Percentiles rank a stretch among this genome's conserved stretches.
These are phyloP conservation scores for Caenorhabditis zanzibari DNA, from an alignment of 2,888 invertebrate species.

Conservation along the genomic window DNA sequence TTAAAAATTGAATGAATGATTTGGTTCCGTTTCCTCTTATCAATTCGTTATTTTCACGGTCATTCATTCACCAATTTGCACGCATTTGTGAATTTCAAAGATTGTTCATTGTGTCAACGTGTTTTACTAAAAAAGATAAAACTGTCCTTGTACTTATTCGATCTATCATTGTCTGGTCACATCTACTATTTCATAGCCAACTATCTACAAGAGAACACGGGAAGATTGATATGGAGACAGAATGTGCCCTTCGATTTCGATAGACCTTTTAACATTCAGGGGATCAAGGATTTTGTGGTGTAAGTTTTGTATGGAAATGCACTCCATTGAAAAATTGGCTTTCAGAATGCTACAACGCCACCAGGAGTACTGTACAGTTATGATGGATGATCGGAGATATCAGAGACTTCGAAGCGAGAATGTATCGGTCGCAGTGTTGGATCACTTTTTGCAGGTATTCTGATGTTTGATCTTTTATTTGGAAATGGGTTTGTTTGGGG, in stretches of 20 bases:
- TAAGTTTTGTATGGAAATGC: constrained; percentile 11
- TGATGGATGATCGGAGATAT: constrained; percentile 73
- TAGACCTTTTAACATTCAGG: constrained; percentile 76
- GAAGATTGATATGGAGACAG: constrained; percentile 73
- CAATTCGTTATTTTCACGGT: constrained; percentile 15
- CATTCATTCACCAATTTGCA: constrained; percentile 14
- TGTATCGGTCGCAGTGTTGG: constrained; percentile 77
- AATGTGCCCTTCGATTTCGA: constrained; percentile 77
- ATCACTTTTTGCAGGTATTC: constrained; percentile 80
- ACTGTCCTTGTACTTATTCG: not conserved
- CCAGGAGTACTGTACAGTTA: constrained; percentile 74
- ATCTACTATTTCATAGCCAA: constrained; percentile 51
- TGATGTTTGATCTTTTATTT: not conserved
- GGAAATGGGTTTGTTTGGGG: constrained; percentile 10
- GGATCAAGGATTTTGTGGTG: constrained; percentile 74
- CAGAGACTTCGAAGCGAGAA: constrained; percentile 59
- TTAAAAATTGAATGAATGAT: too few relatives aligned
- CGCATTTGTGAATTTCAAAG: constrained; percentile 43
- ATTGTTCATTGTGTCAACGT: constrained; percentile 28
- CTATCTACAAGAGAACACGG: constrained; percentile 69
- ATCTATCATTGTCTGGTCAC: constrained; percentile 35
- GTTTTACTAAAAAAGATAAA: not conserved
- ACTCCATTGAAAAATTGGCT: not conserved
- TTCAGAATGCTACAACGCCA: constrained; percentile 77
- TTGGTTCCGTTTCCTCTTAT: constrained; percentile 1